Evolutionary conservation across 2,797 vertebrate species (phyloP), one percentile per base, ranked within the genome.

Genomic region (Numenius phaeopus): DNA sequence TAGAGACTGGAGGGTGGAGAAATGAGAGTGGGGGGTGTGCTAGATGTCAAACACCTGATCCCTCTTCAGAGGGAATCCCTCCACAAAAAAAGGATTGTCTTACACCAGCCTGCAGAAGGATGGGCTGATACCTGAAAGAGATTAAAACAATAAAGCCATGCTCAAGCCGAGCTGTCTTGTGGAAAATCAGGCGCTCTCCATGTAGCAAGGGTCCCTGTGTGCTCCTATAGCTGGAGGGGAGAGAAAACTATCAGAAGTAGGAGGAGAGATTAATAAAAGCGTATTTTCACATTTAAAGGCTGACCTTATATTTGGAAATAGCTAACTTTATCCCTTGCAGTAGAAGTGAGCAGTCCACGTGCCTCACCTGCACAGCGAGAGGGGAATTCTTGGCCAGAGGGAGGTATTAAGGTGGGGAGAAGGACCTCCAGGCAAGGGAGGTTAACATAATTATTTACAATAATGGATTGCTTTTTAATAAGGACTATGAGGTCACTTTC

Each of bases 61-160:
- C 46, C 27, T 59, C 65, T 95, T 93, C 71, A 95, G 85, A 94
- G 72, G 65, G 77, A 93, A 79, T 49, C 47, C 44, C 52, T 89
- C 11, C 2, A n/a, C 9, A 73, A 75, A 91, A 87, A 80, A 57
- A 14, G 23, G 27, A 55, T 84, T 96, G 59, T 83, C 90, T 95
- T 94, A 72, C 83, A 85, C 19, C 37, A 80, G 77, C 73, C 77
- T 89, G 55, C 66, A 87, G 58, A 91, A 95, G 83, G 88, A 77
- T 75, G 72, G 47, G 40, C 61, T 80, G 83, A 73, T 94, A 96
- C 80, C 83, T 92, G 91, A 91, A 92, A 66, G 81, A 94, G 81
- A 95, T 94, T 55, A 93, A 62, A 90, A 65, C 58, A 70, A 52
- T 44, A 69, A 75, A 90, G 59, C 64, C 83, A 29, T 78, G 70